These are phyloP conservation scores for Branchellion lobata DNA, from an alignment of 2,888 invertebrate genomes.

Conservation along the genomic window DNA sequence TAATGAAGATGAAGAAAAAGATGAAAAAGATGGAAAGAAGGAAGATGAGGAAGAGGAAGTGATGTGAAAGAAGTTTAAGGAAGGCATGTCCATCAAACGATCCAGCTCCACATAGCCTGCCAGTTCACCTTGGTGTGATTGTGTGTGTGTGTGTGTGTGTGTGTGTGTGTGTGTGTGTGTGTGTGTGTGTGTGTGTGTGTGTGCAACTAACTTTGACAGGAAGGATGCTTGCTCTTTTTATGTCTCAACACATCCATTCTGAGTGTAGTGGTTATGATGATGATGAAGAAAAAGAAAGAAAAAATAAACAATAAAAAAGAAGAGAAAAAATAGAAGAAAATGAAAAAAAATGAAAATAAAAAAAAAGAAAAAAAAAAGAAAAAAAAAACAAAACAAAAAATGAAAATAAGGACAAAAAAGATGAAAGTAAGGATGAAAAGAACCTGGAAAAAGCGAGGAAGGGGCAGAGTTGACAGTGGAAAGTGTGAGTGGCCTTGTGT, in stretches of 20 bases:
- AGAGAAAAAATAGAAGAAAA: constrained; percentile 44
- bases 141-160: constrained; percentile 1
- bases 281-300: neutral
- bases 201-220: neutral
- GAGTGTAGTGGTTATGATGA: no score
- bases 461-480: constrained; percentile 46
- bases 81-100: neutral
- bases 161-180: neutral
- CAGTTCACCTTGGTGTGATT: constrained; percentile 7
- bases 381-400: no score
- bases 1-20: neutral
- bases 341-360: no score
- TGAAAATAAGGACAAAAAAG: no score
- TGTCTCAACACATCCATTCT: constrained; percentile 33
- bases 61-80: neutral
- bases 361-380: no score
- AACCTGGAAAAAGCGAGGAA: constrained; percentile 41
- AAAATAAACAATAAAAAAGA: constrained; percentile 39
- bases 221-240: constrained; percentile 32
- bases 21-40: neutral
- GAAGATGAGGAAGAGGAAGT: neutral
- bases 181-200: neutral
- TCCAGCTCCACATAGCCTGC: constrained; percentile 34
- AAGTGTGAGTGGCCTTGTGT: constrained; percentile 41
- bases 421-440: no score